Evolutionary conservation across 2,113 vertebrate species (phyloP), one percentile per base, ranked within the genome.

Genomic region (Rhineura floridana): DNA sequence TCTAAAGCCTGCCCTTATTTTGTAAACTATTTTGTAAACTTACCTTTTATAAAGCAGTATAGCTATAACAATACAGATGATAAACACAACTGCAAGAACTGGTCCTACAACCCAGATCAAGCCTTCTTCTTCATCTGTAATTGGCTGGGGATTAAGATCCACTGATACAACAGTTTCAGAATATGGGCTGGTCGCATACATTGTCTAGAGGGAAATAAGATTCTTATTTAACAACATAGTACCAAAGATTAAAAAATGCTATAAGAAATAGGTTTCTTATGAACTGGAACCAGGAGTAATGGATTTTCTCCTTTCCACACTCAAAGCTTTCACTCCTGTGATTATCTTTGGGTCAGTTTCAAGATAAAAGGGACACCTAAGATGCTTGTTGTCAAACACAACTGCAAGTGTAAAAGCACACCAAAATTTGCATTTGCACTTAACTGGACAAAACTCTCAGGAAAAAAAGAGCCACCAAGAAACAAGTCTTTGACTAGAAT

Each of bases 21-120:
- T 10, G 65, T 78, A 84, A 92, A 90, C 30, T 78, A 67, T 42
- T 80, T 85, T 63, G 59, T 88, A 96, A 92, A 91, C 97, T 95
- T 97, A 99, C 99, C 99, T 99, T 95, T 99, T 99, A 95, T 99
- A 99, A 69, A 99, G 98, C 78, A 99, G 98, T 92, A 99, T 99
- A 91, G 99, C 98, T 91, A 99, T 99, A 91, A 99, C 99, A 94
- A 99, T 99, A 96, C 98, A 99, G 96, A 99, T 99, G 96, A 99
- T 99, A 97, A 99, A 99, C 92, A 99, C 98, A 2, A 99, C 99
- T 1, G 99, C 99, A 28, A 99, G 98, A 90, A 99, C 99, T 46
- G 99, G 99, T 46, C 99, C 99, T 92, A 99, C 98, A 65, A 99
- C 98, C 99, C 98, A 99, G 92, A 99, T 99, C 72, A 99, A 97